phyloP scores from a whole-genome alignment of 2,888 invertebrate genomes.

The Sicus ferrugineus region DNA sequence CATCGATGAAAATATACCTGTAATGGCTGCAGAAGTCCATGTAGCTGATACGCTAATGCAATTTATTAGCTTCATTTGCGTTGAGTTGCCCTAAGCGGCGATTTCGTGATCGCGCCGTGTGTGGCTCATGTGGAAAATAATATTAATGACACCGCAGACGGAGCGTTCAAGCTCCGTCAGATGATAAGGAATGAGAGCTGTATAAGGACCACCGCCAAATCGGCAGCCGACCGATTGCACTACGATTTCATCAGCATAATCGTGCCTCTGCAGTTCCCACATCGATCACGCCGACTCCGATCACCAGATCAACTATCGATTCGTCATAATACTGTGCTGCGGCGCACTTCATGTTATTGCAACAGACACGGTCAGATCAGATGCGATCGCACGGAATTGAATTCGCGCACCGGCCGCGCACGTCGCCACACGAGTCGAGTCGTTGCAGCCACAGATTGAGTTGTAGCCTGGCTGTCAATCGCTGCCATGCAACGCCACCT shows the following conservation, averaged over 20 bases:
- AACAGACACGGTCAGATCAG: neutral
- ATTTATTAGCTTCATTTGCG: neutral
- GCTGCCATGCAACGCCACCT: constrained; percentile 14
- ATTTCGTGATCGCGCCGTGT: constrained; percentile 5
- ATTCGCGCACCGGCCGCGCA: neutral
- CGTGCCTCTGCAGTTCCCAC: neutral
- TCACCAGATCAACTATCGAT: too few relatives aligned
- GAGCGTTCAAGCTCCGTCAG: neutral
- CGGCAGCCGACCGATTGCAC: neutral
- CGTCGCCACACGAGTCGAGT: neutral
- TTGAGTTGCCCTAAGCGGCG: neutral
- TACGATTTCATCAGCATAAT: neutral
- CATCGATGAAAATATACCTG: too few relatives aligned
- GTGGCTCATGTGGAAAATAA: neutral
- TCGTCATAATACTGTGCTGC: too few relatives aligned
- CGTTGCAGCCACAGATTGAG: neutral
- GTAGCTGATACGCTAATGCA: constrained; percentile 12
- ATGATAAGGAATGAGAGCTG: neutral
- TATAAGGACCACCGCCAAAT: neutral
- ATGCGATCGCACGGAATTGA: neutral
- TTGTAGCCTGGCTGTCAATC: constrained; percentile 23
- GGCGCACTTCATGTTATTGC: neutral
- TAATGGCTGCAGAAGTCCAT: too few relatives aligned
- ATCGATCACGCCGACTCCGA: neutral
- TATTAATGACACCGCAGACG: neutral